These are phyloP conservation scores for Panagrolaimus sp. DNA, from an alignment of 1,140 invertebrate species.

Conservation along the genomic window DNA sequence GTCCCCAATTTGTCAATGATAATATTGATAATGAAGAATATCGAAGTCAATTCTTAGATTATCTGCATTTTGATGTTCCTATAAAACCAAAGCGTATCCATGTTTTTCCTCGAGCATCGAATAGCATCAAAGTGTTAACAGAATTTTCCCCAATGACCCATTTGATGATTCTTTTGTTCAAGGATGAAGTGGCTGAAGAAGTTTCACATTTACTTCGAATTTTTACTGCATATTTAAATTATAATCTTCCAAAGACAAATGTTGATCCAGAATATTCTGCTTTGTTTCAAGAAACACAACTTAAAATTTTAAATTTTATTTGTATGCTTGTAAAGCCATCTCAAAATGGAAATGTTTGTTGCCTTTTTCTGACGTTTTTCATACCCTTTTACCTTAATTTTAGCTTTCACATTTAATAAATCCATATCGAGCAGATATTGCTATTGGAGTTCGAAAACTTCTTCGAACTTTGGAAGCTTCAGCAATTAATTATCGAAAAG, in stretches of 20 bases:
- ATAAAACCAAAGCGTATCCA: no score
- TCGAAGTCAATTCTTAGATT: no score
- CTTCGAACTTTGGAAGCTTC: background rate
- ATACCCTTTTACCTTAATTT: no score
- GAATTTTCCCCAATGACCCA: background rate
- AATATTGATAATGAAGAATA: no score
- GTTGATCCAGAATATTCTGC: background rate
- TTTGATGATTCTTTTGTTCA: background rate
- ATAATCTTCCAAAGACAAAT: background rate
- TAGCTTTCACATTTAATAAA: background rate
- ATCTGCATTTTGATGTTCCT: no score
- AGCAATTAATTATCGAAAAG: conserved; percentile 8
- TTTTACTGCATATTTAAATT: no score
- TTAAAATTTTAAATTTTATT: background rate
- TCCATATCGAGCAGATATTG: background rate
- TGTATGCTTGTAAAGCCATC: background rate
- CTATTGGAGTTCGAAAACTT: background rate
- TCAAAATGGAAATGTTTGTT: no score
- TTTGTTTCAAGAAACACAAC: background rate
- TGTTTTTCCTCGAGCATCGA: background rate
- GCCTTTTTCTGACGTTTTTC: no score
- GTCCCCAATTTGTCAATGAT: no score
- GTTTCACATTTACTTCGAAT: no score
- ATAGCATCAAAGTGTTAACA: background rate
- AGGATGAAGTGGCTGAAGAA: background rate